These are phyloP conservation scores for Pavo muticus DNA, from an alignment of 2,113 vertebrate species.

Conservation along the genomic window DNA sequence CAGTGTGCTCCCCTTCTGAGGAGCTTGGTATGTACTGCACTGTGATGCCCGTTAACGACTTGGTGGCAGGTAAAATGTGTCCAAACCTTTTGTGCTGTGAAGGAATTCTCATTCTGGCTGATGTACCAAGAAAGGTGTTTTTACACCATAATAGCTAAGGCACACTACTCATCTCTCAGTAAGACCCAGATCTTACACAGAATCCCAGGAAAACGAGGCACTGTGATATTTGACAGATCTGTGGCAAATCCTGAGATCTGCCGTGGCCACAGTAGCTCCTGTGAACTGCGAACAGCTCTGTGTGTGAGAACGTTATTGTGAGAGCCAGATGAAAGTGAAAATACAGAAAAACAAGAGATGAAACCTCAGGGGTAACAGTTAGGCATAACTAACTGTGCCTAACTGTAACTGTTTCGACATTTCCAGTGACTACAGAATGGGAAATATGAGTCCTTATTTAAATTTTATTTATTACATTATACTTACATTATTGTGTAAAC, in stretches of 20 bases:
- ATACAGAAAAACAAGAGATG: neutral
- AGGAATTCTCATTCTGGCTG: neutral
- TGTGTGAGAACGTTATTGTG: neutral
- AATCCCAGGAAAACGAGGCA: neutral
- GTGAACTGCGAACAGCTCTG: neutral
- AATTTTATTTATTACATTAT: neutral
- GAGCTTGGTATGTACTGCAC: neutral
- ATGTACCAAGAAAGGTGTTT: neutral
- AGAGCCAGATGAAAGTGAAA: neutral
- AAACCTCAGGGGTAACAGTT: neutral
- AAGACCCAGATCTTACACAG: neutral
- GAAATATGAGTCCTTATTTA: neutral
- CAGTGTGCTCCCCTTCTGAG: neutral
- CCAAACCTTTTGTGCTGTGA: neutral
- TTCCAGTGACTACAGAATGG: neutral
- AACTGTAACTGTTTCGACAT: neutral
- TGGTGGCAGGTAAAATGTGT: neutral
- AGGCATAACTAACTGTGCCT: neutral
- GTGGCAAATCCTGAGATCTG: neutral
- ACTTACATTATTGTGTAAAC: neutral
- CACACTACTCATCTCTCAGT: fast-evolving
- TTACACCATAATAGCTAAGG: neutral
- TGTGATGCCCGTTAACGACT: neutral
- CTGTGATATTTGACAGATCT: neutral
- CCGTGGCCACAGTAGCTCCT: neutral